A percentile compares a stretch with the other conserved stretches of the same genome.
phyloP scores from a whole-genome alignment of 2,888 invertebrate genomes.

The Rhogogaster chlorosoma region DNA sequence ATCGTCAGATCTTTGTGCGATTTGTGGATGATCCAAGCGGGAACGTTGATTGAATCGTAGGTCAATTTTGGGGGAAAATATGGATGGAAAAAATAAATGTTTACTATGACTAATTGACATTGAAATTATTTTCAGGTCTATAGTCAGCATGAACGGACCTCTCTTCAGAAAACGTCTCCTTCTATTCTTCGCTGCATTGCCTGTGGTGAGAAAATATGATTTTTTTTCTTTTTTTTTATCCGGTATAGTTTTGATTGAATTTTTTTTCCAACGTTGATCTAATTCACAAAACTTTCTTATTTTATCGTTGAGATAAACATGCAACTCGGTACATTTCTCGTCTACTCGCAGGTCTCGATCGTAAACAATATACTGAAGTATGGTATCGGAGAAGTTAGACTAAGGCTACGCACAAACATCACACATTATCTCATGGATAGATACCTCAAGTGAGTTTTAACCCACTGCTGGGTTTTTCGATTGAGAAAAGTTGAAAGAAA shows the following conservation, averaged over 20 bases:
- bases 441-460: constrained; percentile 92
- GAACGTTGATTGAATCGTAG: constrained; percentile 95
- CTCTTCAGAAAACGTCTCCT: constrained; percentile 88
- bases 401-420: constrained; percentile 93
- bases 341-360: constrained; percentile 88
- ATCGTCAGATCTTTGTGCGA: constrained; percentile 96
- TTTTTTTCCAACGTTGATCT: too few species aligned
- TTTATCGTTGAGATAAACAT: constrained; percentile 47
- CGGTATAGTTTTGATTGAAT: neutral
- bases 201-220: constrained; percentile 84
- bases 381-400: constrained; percentile 95
- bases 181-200: constrained; percentile 91
- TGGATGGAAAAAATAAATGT: neutral
- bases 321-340: constrained; percentile 51
- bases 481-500: neutral
- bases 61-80: constrained; percentile 57
- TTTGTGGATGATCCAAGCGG: constrained; percentile 97
- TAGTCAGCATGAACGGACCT: constrained; percentile 91
- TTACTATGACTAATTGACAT: neutral
- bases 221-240: neutral
- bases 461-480: neutral
- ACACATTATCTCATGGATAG: constrained; percentile 93
- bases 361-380: constrained; percentile 97
- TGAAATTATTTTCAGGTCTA: constrained; percentile 84
- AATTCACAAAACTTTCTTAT: constrained; percentile 42